Evolutionary conservation across 2,888 invertebrate genomes (phyloP), one percentile per base, ranked within the genome.

Genomic region (Troides oblongomaculatus): DNA sequence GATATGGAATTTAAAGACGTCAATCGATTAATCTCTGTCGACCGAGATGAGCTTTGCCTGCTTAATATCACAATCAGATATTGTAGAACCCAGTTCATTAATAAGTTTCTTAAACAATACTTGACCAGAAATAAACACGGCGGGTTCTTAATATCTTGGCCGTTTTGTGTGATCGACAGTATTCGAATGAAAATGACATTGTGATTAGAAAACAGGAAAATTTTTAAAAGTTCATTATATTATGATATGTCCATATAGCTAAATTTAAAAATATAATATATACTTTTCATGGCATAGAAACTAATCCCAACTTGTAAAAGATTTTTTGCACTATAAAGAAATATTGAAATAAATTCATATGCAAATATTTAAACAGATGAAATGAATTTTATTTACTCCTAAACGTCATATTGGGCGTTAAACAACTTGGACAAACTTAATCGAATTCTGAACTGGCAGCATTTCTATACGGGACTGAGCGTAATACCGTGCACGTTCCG

Each of bases 11-110:
- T 86, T 84, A 80, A 81, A 84, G 83, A 83, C 83, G 81, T 81
- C 81, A 78, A 79, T 82, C 89, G 86, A 90, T 91, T 90, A 90
- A 90, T 90, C 89, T 87, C 85, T 89, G 88, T 89, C 90, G 81
- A 83, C 86, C 82, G 83, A 85, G 88, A 86, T 86, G 86, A 84
- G 86, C 80, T 83, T 79, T 79, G 79, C 82, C 83, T 85, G 81
- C 82, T 84, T 82, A 82, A 84, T 86, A 84, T 81, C 84, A 83
- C 76, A 80, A 83, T 86, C 87, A 87, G 80, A 79, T 77, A 76
- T 80, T 76, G 75, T 74, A 75, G 85, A 86, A 72, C 87, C 75
- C 80, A 77, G 78, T 79, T 77, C 14, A 81, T 76, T 75, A 58
- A 46, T 30, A 39, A 60, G 2, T 25, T 69, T 69, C 30, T 17